A percentile compares a stretch with the other conserved stretches of the same genome.
Evolutionary conservation across 2,888 invertebrate genomes (phyloP).

Genomic region (Eudiplozoon nipponicum): DNA sequence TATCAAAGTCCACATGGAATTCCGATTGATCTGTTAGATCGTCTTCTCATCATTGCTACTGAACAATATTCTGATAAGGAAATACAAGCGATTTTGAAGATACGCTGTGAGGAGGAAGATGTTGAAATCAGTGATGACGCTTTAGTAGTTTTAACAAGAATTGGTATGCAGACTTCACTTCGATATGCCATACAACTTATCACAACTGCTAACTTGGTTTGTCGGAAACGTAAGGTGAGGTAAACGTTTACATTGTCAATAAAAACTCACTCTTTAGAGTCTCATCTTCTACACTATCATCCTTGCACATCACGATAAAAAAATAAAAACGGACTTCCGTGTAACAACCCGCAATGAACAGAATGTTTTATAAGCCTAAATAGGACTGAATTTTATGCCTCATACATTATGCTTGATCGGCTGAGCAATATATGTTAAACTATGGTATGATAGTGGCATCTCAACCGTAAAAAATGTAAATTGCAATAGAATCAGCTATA

Average conservation of each 20-base stretch:
- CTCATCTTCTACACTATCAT: too few relatives aligned
- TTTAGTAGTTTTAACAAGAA: conserved; percentile 52
- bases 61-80: conserved; percentile 55
- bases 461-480: too few relatives aligned
- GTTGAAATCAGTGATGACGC: conserved; percentile 71
- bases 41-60: conserved; percentile 71
- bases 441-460: too few relatives aligned
- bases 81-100: conserved; percentile 57
- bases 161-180: conserved; percentile 63
- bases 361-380: too few relatives aligned
- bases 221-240: conserved; percentile 52
- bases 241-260: not conserved
- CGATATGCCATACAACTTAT: conserved; percentile 89
- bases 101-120: conserved; percentile 80
- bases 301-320: too few relatives aligned
- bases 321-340: too few relatives aligned
- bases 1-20: conserved; percentile 82
- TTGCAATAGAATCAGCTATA: too few relatives aligned
- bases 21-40: conserved; percentile 67
- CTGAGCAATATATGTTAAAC: too few relatives aligned
- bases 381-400: too few relatives aligned
- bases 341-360: too few relatives aligned
- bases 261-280: too few relatives aligned
- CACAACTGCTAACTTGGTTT: conserved; percentile 70
- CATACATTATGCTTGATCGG: too few relatives aligned